Conservation (phyloP, 2,113 vertebrate genomes). For the Chrysemys picta region DNA sequence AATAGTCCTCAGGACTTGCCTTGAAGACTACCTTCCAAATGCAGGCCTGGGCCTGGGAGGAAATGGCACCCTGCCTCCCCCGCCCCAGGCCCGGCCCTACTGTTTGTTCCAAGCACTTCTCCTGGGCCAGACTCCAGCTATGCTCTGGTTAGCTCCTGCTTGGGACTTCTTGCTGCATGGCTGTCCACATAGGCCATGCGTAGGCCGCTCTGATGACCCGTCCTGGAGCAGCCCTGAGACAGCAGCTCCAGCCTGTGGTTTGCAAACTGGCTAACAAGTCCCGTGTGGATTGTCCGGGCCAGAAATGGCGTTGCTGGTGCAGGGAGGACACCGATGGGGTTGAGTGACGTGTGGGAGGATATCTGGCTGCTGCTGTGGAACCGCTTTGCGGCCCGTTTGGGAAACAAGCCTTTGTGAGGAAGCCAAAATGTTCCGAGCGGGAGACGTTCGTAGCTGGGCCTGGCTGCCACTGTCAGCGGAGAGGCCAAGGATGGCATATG, state of each 20-base stretch:
- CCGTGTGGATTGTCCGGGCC: not conserved
- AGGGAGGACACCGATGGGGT: not conserved
- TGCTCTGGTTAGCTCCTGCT: not conserved
- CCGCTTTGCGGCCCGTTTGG: not conserved
- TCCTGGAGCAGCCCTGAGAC: not conserved
- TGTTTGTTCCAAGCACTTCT: not conserved
- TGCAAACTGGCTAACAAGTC: not conserved
- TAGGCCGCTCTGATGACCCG: not conserved
- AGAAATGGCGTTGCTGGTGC: not conserved
- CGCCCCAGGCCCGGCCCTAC: not conserved
- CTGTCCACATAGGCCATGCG: not conserved
- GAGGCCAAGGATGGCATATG: not conserved
- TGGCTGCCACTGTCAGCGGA: not conserved
- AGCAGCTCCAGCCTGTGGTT: no score
- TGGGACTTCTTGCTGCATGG: not conserved
- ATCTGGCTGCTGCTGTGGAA: not conserved
- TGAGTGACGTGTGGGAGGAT: not conserved
- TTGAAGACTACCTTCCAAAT: not conserved
- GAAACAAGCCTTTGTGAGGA: not conserved
- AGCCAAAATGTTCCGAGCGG: not conserved
- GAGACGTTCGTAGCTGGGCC: not conserved
- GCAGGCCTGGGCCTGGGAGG: not conserved
- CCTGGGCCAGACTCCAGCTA: not conserved
- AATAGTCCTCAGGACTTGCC: not conserved
- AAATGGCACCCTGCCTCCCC: not conserved